Evolutionary conservation across 2,888 invertebrate genomes (phyloP), one percentile per base, ranked within the genome.

Genomic region (Andrena chrysosceles): DNA sequence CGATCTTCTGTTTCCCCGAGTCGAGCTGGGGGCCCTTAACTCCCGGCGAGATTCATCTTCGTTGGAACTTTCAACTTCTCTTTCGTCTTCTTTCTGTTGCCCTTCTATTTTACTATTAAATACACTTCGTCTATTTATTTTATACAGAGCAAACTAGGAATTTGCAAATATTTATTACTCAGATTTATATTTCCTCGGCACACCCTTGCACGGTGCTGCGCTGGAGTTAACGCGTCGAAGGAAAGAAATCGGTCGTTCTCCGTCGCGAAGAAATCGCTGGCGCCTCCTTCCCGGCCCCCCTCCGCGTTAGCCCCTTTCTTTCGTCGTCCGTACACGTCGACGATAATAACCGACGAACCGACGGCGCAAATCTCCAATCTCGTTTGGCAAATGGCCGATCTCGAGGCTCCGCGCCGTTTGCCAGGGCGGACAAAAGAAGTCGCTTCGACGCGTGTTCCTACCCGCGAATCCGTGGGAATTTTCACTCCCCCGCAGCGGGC

Each of bases 341-440:
- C 82, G 85, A 88, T 88, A 87, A 88, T 88, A 88, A 88, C 85
- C 85, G 81, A 35, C 81, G 85, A 75, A 77, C 54, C 56, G 10
- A 60, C 84, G 82, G 87, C 78, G 83, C 81, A 84, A 89, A 89
- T 88, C 85, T 87, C 83, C 89, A 81, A 88, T 88, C 87, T 88
- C 88, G 88, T 88, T 84, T 89, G 89, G 88, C 88, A 89, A 89
- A 88, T 88, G 86, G 89, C 89, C 88, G 88, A 88, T 89, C 85
- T 87, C 70, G 77, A 68, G 59, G 23, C 67, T 59, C 77, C 10
- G 56, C 66, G 42, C 71, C 10, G 77, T 72, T 80, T 75, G 81
- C 78, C 78, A 83, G 78, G 66, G 74, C 74, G 77, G 69, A 88
- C 79, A 77, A 82, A 86, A 87, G 87, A 85, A 85, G 77, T 77